phyloP scores from a whole-genome alignment of 2,113 vertebrate species.

The Eclectus roratus region DNA sequence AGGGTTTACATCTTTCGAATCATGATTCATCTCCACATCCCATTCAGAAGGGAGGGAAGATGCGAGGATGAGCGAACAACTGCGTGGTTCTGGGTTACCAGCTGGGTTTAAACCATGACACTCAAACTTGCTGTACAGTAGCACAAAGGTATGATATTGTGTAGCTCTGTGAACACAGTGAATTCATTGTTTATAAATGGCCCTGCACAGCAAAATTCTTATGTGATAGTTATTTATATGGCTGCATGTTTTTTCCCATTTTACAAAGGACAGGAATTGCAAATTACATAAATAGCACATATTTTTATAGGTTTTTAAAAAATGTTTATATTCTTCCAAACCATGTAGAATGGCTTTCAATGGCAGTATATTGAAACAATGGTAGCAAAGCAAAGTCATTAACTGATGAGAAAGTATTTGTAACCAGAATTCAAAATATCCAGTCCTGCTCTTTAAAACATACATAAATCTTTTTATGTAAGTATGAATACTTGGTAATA shows the following conservation, averaged over 20 bases:
- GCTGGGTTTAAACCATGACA: not conserved
- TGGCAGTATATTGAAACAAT: not conserved
- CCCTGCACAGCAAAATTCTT: not conserved
- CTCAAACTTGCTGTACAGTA: not conserved
- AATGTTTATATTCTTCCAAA: not conserved
- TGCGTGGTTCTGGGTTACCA: not conserved
- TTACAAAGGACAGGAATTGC: not conserved
- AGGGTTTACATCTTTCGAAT: not conserved
- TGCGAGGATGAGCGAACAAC: not conserved
- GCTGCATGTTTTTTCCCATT: not conserved
- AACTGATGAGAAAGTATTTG: not conserved
- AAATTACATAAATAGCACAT: not conserved
- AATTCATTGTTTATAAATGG: not conserved
- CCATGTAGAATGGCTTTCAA: not conserved
- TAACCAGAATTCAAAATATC: not conserved
- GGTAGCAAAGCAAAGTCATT: not conserved
- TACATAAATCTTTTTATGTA: not conserved
- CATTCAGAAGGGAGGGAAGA: not conserved
- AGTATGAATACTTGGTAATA: not conserved
- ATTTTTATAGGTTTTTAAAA: not conserved
- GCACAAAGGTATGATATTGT: not conserved
- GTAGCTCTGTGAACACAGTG: not conserved
- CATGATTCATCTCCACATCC: not conserved
- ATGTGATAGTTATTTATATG: not conserved
- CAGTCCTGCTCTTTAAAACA: not conserved